Conservation (phyloP, 2,797 vertebrate genomes). For the Hafferia zeledoni region DNA sequence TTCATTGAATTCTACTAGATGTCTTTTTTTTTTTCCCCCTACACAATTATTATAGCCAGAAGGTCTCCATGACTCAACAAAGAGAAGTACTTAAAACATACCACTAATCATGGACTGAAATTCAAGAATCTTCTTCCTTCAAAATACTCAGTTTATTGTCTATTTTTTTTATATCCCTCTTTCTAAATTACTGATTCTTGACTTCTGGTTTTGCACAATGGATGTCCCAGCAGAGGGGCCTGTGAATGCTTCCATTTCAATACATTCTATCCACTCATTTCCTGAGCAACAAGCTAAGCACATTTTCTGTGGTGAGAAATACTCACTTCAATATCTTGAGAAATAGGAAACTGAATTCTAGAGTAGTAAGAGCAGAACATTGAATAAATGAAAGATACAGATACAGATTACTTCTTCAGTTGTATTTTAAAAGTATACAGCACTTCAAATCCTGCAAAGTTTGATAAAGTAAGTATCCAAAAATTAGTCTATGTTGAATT, state of each 20-base stretch:
- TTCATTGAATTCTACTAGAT: neutral
- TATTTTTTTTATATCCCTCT: neutral
- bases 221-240: neutral
- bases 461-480: neutral
- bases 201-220: neutral
- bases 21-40: accelerated
- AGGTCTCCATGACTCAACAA: neutral
- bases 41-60: neutral
- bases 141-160: neutral
- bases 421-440: neutral
- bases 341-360: neutral
- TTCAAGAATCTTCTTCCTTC: neutral
- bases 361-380: neutral
- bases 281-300: neutral
- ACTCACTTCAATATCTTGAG: neutral
- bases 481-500: neutral
- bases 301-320: neutral
- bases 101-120: neutral
- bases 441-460: neutral
- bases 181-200: neutral
- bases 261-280: neutral
- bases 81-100: neutral
- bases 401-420: neutral
- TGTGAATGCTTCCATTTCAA: neutral
- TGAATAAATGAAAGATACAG: neutral